Evolutionary conservation across 2,113 vertebrate species (phyloP).

Genomic region (Callopanchax toddi): DNA sequence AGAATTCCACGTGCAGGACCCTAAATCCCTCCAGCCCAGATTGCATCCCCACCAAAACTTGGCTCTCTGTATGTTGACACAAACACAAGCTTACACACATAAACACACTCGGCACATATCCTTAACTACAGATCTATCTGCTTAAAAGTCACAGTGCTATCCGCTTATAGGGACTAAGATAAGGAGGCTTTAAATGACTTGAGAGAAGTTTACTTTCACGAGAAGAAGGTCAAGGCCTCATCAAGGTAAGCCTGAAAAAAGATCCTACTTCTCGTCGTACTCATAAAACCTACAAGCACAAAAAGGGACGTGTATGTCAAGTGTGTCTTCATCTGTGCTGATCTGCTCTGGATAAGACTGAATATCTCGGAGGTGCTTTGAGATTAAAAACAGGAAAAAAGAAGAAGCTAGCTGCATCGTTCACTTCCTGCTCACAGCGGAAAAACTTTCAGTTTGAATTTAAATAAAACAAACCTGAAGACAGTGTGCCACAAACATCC

Average conservation of each 20-base stretch:
- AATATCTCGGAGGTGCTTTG: conserved; percentile 9
- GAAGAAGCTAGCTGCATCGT: not conserved
- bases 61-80: conserved; percentile 23
- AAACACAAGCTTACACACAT: conserved; percentile 33
- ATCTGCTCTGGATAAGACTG: conserved; percentile 22
- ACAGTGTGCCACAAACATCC: conserved; percentile 10
- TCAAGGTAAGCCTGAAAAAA: conserved; percentile 21
- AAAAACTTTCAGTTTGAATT: conserved; percentile 9
- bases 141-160: conserved; percentile 31
- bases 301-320: not conserved
- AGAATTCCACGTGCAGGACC: conserved; percentile 3
- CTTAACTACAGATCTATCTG: conserved; percentile 48
- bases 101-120: conserved; percentile 30
- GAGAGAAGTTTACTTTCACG: conserved; percentile 35
- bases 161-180: conserved; percentile 31
- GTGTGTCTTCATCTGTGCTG: not conserved
- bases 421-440: not conserved
- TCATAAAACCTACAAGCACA: conserved; percentile 15
- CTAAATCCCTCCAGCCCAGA: conserved; percentile 25
- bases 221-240: conserved; percentile 26
- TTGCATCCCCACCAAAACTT: not conserved
- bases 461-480: conserved; percentile 29
- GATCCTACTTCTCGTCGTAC: conserved; percentile 1
- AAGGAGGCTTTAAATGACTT: conserved; percentile 31
- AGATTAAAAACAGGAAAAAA: conserved; percentile 3